Evolutionary conservation across 1,140 invertebrate species (phyloP).

Genomic region (Polypedilum vanderplanki): DNA sequence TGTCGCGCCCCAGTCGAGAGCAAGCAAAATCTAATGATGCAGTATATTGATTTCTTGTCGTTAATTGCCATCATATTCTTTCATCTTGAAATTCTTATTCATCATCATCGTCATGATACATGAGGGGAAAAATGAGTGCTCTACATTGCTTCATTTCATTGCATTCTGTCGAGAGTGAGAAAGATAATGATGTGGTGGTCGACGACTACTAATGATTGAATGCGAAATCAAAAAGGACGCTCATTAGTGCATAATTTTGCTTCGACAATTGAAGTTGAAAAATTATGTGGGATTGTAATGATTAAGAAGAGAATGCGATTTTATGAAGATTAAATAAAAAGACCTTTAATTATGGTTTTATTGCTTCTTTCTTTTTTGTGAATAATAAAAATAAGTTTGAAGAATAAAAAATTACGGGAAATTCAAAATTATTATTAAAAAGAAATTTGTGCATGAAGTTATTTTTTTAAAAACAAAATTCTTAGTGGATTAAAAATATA

Average conservation of each 20-base stretch:
- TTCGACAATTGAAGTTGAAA: too few relatives aligned
- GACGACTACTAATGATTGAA: background rate
- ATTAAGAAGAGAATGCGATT: too few relatives aligned
- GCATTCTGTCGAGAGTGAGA: background rate
- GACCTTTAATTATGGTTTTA: too few relatives aligned
- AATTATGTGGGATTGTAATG: too few relatives aligned
- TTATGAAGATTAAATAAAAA: too few relatives aligned
- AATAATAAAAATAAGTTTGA: too few relatives aligned
- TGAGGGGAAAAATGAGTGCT: background rate
- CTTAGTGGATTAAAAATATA: too few relatives aligned
- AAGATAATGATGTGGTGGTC: background rate
- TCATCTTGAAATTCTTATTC: constrained; percentile 4
- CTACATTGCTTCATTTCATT: background rate
- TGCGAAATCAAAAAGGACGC: background rate
- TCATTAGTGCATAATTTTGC: background rate
- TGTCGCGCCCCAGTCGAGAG: background rate
- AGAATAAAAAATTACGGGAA: too few relatives aligned
- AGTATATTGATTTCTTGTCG: constrained; percentile 13
- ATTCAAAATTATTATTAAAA: too few relatives aligned
- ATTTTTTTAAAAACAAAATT: too few relatives aligned
- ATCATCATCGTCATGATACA: background rate
- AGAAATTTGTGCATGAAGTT: too few relatives aligned
- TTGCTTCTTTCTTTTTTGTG: too few relatives aligned
- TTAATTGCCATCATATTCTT: constrained; percentile 19
- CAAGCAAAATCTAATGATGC: background rate